phyloP scores from a whole-genome alignment of 2,797 vertebrate genomes.

The Platyrinchus mystaceus region DNA sequence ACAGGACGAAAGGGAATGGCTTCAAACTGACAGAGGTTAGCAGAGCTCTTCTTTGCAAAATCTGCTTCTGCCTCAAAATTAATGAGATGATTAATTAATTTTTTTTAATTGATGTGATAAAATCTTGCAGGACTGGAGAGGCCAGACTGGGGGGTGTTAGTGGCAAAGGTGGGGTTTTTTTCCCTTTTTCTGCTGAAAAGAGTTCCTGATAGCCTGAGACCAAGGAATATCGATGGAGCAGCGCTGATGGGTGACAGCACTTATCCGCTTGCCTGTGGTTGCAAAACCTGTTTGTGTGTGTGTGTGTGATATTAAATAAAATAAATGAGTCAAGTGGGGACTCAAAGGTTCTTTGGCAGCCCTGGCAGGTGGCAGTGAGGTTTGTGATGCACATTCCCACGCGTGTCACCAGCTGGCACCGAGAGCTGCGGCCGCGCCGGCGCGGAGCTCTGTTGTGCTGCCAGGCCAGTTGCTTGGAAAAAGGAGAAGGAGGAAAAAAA shows the following conservation, averaged over 20 bases:
- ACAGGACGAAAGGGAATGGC: not conserved
- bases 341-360: not conserved
- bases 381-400: rapidly evolving
- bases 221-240: rapidly evolving
- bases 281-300: not conserved
- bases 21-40: not conserved
- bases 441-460: not conserved
- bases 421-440: rapidly evolving
- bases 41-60: not conserved
- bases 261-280: not conserved
- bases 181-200: not conserved
- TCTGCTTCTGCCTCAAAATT: not conserved
- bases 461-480: not conserved
- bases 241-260: rapidly evolving
- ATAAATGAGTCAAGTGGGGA: not conserved
- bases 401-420: not conserved
- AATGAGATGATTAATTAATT: not conserved
- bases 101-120: no score
- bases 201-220: not conserved
- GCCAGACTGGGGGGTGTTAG: not conserved
- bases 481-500: not conserved
- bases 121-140: not conserved
- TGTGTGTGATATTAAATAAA: not conserved
- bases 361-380: not conserved
- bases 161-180: not conserved